Evolutionary conservation across 2,113 vertebrate species (phyloP).

Genomic region (Hylia prasina): DNA sequence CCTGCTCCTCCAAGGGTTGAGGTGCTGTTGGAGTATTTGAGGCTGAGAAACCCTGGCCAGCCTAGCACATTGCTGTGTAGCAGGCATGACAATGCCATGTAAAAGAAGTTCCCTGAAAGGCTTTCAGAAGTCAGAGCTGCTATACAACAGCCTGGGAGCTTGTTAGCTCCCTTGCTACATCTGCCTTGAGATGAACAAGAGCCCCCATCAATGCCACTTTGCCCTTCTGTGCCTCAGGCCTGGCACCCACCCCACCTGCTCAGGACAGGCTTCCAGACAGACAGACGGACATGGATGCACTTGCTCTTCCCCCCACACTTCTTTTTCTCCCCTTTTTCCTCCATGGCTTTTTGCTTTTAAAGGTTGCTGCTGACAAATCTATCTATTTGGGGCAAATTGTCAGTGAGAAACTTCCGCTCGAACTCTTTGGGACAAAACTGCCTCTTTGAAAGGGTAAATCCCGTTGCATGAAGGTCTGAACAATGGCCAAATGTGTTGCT

Average conservation of each 20-base stretch:
- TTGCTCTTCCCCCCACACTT: slow-evolving; percentile 37
- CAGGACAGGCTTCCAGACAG: neutral
- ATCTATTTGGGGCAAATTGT: slow-evolving; percentile 99
- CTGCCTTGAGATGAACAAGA: slow-evolving; percentile 59
- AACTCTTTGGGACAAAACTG: slow-evolving; percentile 99
- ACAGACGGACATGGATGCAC: neutral
- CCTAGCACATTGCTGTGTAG: neutral
- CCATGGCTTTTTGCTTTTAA: slow-evolving; percentile 79
- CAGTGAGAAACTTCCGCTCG: slow-evolving; percentile 99
- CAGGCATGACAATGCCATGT: slow-evolving; percentile 49
- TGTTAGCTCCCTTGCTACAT: slow-evolving; percentile 62
- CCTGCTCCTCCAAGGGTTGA: neutral
- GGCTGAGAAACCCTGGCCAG: neutral
- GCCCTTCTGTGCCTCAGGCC: neutral
- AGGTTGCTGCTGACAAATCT: slow-evolving; percentile 98
- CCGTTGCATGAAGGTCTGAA: slow-evolving; percentile 96
- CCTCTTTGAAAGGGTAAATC: slow-evolving; percentile 99
- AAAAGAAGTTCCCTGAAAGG: slow-evolving; percentile 43
- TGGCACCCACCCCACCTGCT: neutral
- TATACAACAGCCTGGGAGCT: slow-evolving; percentile 44
- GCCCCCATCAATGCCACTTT: neutral
- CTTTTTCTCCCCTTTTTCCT: slow-evolving; percentile 48
- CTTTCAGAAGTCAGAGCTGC: slow-evolving; percentile 66
- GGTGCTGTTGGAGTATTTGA: neutral
- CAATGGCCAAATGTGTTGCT: slow-evolving; percentile 98